These are phyloP conservation scores for Liopterus haemorrhoidalis DNA, from an alignment of 2,888 invertebrate species.

Conservation along the genomic window DNA sequence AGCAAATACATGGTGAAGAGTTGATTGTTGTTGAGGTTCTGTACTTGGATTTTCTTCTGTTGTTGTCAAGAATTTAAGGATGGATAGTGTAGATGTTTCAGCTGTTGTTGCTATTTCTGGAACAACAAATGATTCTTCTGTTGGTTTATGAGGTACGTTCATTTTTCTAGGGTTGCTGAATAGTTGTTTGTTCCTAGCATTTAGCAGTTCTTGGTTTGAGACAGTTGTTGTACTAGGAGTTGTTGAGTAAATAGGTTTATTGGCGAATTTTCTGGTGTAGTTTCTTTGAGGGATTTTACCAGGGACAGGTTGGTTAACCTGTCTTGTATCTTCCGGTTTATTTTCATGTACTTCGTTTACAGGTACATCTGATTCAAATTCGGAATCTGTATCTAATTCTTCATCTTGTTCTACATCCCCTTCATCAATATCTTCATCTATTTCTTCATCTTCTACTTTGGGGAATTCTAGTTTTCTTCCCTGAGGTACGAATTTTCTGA, in stretches of 20 bases:
- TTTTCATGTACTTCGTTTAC: slow-evolving; percentile 6
- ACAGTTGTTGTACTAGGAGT: slow-evolving; percentile 15
- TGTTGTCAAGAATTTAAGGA: slow-evolving; percentile 1
- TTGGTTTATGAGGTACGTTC: slow-evolving; percentile 36
- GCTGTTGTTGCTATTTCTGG: slow-evolving; percentile 15
- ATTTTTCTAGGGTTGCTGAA: slow-evolving; percentile 45
- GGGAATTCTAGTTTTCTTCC: slow-evolving; percentile 12
- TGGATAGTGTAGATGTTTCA: background rate
- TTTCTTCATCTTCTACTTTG: slow-evolving; percentile 16
- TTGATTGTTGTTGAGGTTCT: slow-evolving; percentile 20
- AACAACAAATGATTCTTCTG: slow-evolving; percentile 23
- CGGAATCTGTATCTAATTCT: slow-evolving; percentile 21
- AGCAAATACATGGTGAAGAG: slow-evolving; percentile 49
- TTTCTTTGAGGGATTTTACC: slow-evolving; percentile 3
- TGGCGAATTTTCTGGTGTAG: slow-evolving; percentile 14
- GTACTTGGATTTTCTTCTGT: slow-evolving; percentile 21
- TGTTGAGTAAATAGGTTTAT: slow-evolving; percentile 14
- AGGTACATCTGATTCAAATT: background rate
- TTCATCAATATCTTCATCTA: slow-evolving; percentile 23
- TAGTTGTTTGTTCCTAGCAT: slow-evolving; percentile 51
- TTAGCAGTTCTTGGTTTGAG: slow-evolving; percentile 47
- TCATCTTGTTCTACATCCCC: slow-evolving; percentile 21
- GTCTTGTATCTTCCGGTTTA: slow-evolving; percentile 1
- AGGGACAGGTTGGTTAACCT: background rate
- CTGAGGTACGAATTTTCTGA: slow-evolving; percentile 21